These are phyloP conservation scores for Galeruca laticollis DNA, from an alignment of 2,888 invertebrate genomes.

Conservation along the genomic window DNA sequence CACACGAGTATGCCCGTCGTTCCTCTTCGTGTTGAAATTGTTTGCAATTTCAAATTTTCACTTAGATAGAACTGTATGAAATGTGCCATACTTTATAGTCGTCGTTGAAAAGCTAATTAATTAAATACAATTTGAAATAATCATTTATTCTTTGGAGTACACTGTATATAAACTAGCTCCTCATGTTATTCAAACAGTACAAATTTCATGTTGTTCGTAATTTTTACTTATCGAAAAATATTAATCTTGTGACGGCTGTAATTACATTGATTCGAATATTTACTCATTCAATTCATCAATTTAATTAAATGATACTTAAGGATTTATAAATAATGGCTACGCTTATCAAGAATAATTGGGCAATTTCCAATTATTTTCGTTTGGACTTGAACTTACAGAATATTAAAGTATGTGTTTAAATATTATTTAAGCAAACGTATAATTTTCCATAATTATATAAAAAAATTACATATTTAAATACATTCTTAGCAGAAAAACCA, in stretches of 20 bases:
- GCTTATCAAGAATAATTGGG: background rate
- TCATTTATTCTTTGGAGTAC: too few relatives aligned
- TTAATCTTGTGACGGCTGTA: slow-evolving; percentile 8
- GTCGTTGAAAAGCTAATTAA: too few relatives aligned
- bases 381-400: background rate
- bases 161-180: background rate
- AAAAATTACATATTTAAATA: background rate
- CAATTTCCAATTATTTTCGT: background rate
- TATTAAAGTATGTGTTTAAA: background rate
- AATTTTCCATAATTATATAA: background rate
- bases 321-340: background rate
- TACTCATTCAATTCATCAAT: slow-evolving; percentile 13
- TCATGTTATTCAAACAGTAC: background rate
- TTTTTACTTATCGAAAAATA: slow-evolving; percentile 4
- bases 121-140: too few relatives aligned
- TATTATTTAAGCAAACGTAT: background rate
- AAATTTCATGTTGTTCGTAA: background rate
- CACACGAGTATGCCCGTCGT: too few relatives aligned
- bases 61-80: too few relatives aligned
- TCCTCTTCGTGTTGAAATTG: too few relatives aligned
- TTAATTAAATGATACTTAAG: background rate
- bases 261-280: slow-evolving; percentile 13
- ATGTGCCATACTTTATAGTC: too few relatives aligned
- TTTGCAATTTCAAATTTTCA: too few relatives aligned
- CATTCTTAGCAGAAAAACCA: too few relatives aligned